Base-by-base conservation (phyloP, 2,888 invertebrate species). In the Cheiracanthium punctorium region DNA sequence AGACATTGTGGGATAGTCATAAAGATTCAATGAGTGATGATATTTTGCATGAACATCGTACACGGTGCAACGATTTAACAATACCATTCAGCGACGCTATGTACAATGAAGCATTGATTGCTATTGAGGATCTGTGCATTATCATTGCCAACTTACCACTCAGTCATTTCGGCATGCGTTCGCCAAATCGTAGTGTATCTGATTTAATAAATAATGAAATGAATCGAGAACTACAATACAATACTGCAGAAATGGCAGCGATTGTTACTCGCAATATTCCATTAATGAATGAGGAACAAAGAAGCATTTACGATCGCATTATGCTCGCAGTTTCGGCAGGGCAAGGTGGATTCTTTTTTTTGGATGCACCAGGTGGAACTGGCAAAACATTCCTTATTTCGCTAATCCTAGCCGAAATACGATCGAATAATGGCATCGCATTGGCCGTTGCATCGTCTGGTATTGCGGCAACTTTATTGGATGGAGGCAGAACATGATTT, bases 381-480 rank as follows among this genome's bases (percentile, higher is more conserved):
- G 92, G 92, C 10, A 92, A 92, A 90, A 92, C 91, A n/a, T 92
- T 91, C 87, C 81, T 92, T 0, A 91, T 92, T 65, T 90, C 90
- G 37, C 82, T 91, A 37, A 80, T 92, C 33, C 88, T 92, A 10
- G 91, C 91, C 14, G 82, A 89, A 73, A 89, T 92, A 79, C 89
- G 91, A 80, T 89, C 89, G 48, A 73, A 90, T 85, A 89, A 90
- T 87, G 81, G n/a, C n/a, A 17, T 48, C 12, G 48, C 12, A 48
- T 37, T 48, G 12, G 48, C 48, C 12, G n/a, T 48, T 48, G 48
- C 48, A 48, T 48, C 48, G 14, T 48, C 17, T 48, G 48, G 48
- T 17, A 48, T 48, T 17, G 89, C 24, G 24, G 90, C 91, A n/a
- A 77, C 74, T 65, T 71, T 85, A 43, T 48, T 87, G 24, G 48